Conservation (phyloP, 2,797 vertebrate genomes). For the Lagodon rhomboides region DNA sequence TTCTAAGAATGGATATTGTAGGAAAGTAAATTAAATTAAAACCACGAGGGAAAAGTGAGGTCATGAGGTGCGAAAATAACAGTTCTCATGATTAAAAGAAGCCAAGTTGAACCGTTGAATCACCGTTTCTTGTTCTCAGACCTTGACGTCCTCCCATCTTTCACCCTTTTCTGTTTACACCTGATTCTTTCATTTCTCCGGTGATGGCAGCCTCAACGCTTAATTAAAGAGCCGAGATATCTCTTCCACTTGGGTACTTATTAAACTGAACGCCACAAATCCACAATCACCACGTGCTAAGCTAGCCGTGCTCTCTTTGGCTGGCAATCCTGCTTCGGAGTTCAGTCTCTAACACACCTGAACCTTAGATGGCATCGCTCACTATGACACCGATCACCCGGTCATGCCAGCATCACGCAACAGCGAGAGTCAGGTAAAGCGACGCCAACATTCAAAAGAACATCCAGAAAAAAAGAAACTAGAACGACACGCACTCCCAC, state of each 20-base stretch:
- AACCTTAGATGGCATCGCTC: neutral
- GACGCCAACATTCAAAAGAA: conserved; percentile 35
- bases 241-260: neutral
- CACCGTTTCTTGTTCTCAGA: neutral
- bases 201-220: too few species aligned
- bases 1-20: neutral
- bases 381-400: conserved; percentile 9
- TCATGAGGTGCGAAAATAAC: neutral
- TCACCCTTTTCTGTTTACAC: neutral
- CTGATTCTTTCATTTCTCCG: neutral
- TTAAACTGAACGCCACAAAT: neutral
- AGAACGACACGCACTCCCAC: conserved; percentile 29
- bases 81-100: neutral
- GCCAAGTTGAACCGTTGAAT: neutral
- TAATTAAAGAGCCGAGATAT: neutral
- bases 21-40: neutral
- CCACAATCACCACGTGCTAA: neutral
- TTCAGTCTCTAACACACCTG: neutral
- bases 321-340: neutral
- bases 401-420: conserved; percentile 34
- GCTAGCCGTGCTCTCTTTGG: neutral
- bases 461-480: conserved; percentile 37
- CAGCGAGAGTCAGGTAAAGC: conserved; percentile 12
- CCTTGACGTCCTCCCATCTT: neutral
- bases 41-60: neutral